Base-by-base conservation (phyloP, 1,140 invertebrate species). In the Drosophila mayri region DNA sequence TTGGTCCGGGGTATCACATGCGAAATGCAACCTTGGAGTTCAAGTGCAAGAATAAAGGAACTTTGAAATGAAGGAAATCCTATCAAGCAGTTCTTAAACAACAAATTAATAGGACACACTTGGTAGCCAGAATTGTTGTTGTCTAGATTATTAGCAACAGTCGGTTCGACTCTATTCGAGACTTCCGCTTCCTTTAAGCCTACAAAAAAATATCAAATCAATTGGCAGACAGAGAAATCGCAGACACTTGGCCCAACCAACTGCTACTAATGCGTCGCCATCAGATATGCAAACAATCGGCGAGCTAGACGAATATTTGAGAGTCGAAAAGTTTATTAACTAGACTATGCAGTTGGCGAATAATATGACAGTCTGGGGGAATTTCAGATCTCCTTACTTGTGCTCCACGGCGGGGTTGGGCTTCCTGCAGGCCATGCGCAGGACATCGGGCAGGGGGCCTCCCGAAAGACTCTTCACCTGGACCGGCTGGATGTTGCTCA, bases 171-270 rank as follows among this genome's bases (percentile, higher is more conserved):
- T 61, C 41, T 46, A 6, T 20, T 64, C n/a, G 3, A 35, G 20
- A 59, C 41, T 32, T 20, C 14, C 22, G 20, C 28, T 25, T 40
- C 35, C 8, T 30, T 9, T 2, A 16, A 14, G 30, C 50, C 50
- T 22, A 18, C 18, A 43, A 50, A 54, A 46, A 66, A 66, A 71
- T 32, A n/a, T n/a, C 52, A 61, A 76, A 70, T 78, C 64, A 78
- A 76, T 78, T 71, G 58, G 50, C 74, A 78, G 66, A 77, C 60
- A 16, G 49, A 18, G 32, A 67, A 68, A 50, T 30, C 44, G 32
- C 76, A 77, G 79, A 57, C 72, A 75, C 46, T 50, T 49, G 57
- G 80, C n/a, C 25, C 74, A 70, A 28, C 58, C 63, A 60, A 37
- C 60, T 70, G 81, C 49, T n/a, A n/a, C n/a, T n/a, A n/a, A n/a